These are phyloP conservation scores for Tiphia femorata DNA, from an alignment of 2,888 invertebrate species.

Conservation along the genomic window DNA sequence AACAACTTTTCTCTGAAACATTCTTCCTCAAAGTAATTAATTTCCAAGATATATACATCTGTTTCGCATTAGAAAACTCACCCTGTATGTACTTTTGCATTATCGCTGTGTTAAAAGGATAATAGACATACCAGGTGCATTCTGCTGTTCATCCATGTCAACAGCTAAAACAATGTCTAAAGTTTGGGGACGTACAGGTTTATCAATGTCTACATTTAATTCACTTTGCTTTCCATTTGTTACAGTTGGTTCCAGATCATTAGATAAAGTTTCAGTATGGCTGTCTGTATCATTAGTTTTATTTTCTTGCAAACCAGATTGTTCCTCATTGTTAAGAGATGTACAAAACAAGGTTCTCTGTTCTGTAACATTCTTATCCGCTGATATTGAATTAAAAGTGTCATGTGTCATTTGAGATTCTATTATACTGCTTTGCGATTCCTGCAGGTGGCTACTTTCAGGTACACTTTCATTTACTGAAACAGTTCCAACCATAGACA, in stretches of 20 bases:
- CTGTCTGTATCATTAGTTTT: conserved; percentile 4
- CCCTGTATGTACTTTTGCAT: background rate
- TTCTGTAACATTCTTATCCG: no score
- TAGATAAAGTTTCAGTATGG: conserved; percentile 3
- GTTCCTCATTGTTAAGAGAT: conserved; percentile 18
- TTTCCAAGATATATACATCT: background rate
- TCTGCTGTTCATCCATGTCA: conserved; percentile 26
- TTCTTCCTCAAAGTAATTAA: background rate
- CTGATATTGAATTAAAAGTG: no score
- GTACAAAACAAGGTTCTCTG: no score
- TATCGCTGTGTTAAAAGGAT: no score
- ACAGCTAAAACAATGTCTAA: conserved; percentile 59
- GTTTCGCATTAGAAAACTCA: background rate
- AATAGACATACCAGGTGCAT: conserved; percentile 22
- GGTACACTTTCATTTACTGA: no score
- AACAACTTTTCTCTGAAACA: no score
- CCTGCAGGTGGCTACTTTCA: no score
- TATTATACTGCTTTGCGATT: no score
- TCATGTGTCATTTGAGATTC: no score
- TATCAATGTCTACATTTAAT: conserved; percentile 47
- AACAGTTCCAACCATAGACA: no score
- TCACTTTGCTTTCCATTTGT: conserved; percentile 36
- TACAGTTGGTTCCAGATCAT: conserved; percentile 13
- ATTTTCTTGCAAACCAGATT: conserved; percentile 5
- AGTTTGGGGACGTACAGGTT: conserved; percentile 61